Evolutionary conservation across 2,113 vertebrate genomes (phyloP), one percentile per base, ranked within the genome.

Genomic region (Sebastes schlegelii): DNA sequence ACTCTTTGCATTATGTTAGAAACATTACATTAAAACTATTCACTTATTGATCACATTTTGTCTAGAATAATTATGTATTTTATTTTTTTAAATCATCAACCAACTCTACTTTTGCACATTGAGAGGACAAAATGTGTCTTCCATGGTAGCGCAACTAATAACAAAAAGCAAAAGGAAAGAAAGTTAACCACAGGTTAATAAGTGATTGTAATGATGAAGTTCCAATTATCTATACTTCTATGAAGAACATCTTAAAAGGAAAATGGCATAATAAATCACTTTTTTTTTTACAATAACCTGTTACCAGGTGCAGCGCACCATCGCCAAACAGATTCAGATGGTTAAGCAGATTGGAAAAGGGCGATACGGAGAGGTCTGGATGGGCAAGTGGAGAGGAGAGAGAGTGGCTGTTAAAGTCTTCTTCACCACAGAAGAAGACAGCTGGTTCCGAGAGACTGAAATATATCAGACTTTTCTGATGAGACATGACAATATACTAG

Each of bases 311-410:
- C 98, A 99, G 92, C 96, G 98, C 85, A 99, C 98, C 21, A 99
- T 99, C 0, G 98, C 98, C 57, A 99, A 98, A 89, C 98, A 99
- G 95, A 99, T 99, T 93, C 98, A 99, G 85, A 99, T 99, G 98
- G 96, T 99, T 73, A 98, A 97, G 88, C 98, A 99, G 96, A 99
- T 99, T 65, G 98, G 98, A 10, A 99, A 99, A 95, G 98, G 98
- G 11, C 97, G 98, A 75, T 99, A 99, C 0, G 98, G 98, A 68
- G 98, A 99, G 88, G 98, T 99, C 43, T 99, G 98, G 98, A 99
- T 99, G 98, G 98, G 98, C 76, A 97, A 95, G 87, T 99, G 98
- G 98, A 96, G 98, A 75, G 98, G 97, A 0, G 98, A 99, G 90
- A 97, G 97, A 85, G 98, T 99, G 69, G 98, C 98, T 0, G 98